A percentile compares a stretch with the other conserved stretches of the same genome.
phyloP scores from a whole-genome alignment of 2,888 invertebrate genomes.

The Harpalus rufipes region DNA sequence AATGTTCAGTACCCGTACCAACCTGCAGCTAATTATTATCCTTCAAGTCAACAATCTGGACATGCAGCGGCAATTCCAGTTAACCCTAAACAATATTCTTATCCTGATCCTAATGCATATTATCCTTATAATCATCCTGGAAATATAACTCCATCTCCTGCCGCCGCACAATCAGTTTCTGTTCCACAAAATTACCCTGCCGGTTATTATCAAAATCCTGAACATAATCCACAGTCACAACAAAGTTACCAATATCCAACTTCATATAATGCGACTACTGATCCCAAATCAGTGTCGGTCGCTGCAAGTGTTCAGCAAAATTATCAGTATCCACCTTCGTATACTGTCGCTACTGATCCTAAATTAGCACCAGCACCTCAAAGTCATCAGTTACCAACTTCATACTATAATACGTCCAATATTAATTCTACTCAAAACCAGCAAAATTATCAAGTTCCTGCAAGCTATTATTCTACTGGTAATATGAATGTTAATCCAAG shows the following conservation, averaged over 20 bases:
- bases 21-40: slow-evolving; percentile 33
- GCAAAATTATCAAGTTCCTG: slow-evolving; percentile 26
- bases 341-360: background rate
- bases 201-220: slow-evolving; percentile 46
- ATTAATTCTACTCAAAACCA: slow-evolving; percentile 8
- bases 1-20: slow-evolving; percentile 39
- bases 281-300: slow-evolving; percentile 5
- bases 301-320: background rate
- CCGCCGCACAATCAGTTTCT: slow-evolving; percentile 5
- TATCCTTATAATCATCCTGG: background rate
- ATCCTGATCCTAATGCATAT: slow-evolving; percentile 36
- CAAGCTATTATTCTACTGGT: slow-evolving; percentile 36
- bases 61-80: background rate
- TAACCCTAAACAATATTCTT: slow-evolving; percentile 28
- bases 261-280: background rate
- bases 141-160: background rate
- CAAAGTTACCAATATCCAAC: slow-evolving; percentile 5
- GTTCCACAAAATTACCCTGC: slow-evolving; percentile 37
- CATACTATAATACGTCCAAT: background rate
- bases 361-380: background rate
- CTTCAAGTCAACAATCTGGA: slow-evolving; percentile 18
- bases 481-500: slow-evolving; percentile 37
- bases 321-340: background rate
- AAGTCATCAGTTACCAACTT: slow-evolving; percentile 23
- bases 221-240: slow-evolving; percentile 3